A percentile compares a stretch with the other conserved stretches of the same genome.
Evolutionary conservation across 2,888 invertebrate species (phyloP).

Genomic region (Hypomecis atomaria): DNA sequence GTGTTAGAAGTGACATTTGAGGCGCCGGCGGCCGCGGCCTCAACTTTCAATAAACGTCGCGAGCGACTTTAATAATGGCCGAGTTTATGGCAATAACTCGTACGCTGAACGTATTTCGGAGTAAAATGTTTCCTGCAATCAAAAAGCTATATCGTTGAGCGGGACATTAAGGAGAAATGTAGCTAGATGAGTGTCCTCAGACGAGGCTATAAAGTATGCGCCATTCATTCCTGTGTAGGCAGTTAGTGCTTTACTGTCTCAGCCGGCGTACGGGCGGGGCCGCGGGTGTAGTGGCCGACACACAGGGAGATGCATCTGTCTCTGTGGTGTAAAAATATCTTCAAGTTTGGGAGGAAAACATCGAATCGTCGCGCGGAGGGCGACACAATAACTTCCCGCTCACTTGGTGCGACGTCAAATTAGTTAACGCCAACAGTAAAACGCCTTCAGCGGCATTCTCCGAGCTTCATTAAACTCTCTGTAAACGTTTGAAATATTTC

Average conservation of each 20-base stretch:
- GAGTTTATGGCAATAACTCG: slow-evolving; percentile 23
- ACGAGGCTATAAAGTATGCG: slow-evolving; percentile 5
- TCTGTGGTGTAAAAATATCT: slow-evolving; percentile 2
- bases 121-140: slow-evolving; percentile 42
- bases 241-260: neutral
- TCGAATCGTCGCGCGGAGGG: neutral
- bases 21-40: neutral
- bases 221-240: neutral
- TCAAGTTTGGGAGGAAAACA: neutral
- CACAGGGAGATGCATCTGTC: neutral
- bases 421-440: slow-evolving; percentile 2
- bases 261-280: neutral
- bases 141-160: slow-evolving; percentile 36
- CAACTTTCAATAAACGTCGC: slow-evolving; percentile 12
- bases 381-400: slow-evolving; percentile 3
- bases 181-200: slow-evolving; percentile 17
- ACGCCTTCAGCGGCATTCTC: neutral
- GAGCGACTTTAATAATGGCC: slow-evolving; percentile 21
- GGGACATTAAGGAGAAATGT: slow-evolving; percentile 20
- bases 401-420: neutral
- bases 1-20: neutral
- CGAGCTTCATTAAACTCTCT: neutral
- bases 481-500: neutral
- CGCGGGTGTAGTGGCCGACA: neutral
- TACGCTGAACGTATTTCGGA: slow-evolving; percentile 24